phyloP scores from a whole-genome alignment of 2,113 vertebrate species.

The Zosterops borbonicus region DNA sequence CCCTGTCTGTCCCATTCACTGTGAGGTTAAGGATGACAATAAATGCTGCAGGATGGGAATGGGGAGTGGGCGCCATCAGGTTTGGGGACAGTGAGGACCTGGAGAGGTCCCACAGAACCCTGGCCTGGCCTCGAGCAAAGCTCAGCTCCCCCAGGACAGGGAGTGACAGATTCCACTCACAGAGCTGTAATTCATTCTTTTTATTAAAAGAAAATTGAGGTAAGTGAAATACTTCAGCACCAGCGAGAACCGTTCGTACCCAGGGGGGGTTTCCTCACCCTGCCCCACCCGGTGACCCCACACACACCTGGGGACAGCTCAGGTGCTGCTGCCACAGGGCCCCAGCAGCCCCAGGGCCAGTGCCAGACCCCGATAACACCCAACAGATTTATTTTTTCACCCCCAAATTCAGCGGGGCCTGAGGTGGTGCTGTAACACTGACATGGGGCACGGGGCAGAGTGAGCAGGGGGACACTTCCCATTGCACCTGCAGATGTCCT shows the following conservation, averaged over 20 bases:
- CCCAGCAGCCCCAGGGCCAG: not conserved
- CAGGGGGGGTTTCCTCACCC: not conserved
- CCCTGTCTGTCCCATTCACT: not conserved
- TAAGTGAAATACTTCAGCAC: slow-evolving; percentile 52
- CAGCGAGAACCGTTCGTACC: not conserved
- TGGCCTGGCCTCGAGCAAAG: not conserved
- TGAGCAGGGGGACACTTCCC: not conserved
- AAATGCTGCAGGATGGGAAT: accelerated
- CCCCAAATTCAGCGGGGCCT: accelerated
- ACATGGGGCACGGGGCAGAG: not conserved
- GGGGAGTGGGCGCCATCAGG: accelerated
- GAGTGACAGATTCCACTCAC: not conserved
- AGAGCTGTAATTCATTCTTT: slow-evolving; percentile 7
- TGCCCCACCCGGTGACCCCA: accelerated
- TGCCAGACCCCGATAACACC: accelerated
- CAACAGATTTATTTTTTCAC: accelerated
- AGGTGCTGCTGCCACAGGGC: not conserved
- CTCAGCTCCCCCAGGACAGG: not conserved
- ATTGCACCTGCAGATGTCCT: accelerated
- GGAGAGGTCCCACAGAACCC: not conserved
- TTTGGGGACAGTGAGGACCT: not conserved
- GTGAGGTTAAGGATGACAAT: not conserved
- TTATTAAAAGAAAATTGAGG: slow-evolving; percentile 67
- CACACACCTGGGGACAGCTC: not conserved
- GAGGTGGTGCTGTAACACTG: not conserved